Percentiles rank a stretch among this genome's conserved stretches.
phyloP scores from a whole-genome alignment of 2,113 vertebrate genomes.

The Gambusia affinis region DNA sequence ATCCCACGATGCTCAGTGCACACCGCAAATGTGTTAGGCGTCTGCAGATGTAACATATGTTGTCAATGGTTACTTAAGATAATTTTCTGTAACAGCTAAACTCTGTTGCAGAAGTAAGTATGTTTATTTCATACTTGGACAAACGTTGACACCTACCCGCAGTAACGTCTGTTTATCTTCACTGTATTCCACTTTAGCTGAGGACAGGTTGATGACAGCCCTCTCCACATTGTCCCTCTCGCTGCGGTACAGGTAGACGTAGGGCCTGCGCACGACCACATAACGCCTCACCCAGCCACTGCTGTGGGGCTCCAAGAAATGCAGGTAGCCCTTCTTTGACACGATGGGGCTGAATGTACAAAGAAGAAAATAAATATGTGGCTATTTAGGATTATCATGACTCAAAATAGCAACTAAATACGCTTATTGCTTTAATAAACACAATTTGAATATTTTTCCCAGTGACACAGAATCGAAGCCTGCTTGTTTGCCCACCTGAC shows the following conservation, averaged over 20 bases:
- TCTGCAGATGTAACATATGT: conserved; percentile 76
- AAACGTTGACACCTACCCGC: conserved; percentile 79
- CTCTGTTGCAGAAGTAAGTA: background rate
- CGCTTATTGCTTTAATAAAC: background rate
- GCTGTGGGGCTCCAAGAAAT: conserved; percentile 96
- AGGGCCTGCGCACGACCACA: conserved; percentile 92
- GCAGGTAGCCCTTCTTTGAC: conserved; percentile 97
- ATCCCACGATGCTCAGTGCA: conserved; percentile 96
- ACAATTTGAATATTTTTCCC: background rate
- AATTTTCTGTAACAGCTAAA: background rate
- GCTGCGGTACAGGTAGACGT: conserved; percentile 94
- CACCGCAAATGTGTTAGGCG: conserved; percentile 94
- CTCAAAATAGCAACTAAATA: background rate
- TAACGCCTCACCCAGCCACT: conserved; percentile 95
- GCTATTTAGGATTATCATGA: background rate
- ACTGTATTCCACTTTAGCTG: conserved; percentile 97
- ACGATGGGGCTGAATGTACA: conserved; percentile 87
- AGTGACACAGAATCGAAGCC: background rate
- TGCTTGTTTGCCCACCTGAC: conserved; percentile 84
- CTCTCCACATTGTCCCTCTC: conserved; percentile 92
- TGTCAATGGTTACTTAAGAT: background rate
- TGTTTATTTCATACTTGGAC: background rate
- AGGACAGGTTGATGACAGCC: conserved; percentile 95
- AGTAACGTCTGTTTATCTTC: conserved; percentile 98
- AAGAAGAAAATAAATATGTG: background rate